Evolutionary conservation across 2,888 invertebrate species (phyloP), one percentile per base, ranked within the genome.

Genomic region (Drosophila tanythrix): DNA sequence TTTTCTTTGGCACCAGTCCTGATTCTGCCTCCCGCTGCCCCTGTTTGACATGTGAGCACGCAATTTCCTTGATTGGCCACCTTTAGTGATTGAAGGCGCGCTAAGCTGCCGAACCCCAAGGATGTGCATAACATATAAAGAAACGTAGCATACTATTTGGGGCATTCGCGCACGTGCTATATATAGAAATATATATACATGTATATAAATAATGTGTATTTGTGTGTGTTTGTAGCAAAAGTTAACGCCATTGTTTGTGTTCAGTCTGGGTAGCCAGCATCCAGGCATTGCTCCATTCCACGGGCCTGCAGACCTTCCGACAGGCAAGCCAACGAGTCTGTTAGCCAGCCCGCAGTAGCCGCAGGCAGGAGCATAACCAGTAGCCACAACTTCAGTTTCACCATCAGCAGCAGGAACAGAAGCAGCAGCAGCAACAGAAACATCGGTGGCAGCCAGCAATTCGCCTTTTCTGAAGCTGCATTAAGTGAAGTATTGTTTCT

Each of bases 401-500:
- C 52, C 33, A 52, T 33, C 60, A 63, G 53, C 67, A 56, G 4
- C 68, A 66, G 36, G 31, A n/a, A 7, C 48, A 53, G 29, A 11
- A 31, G 18, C 66, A 50, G 33, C 21, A 36, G 33, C 18, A 11
- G 5, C 74, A 57, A 11, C 36, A 48, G 15, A 57, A 71, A 43
- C 78, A 51, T 35, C 56, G 56, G 56, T 50, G 51, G 51, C 79
- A 51, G 56, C 40, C 62, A 52, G 70, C 63, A 56, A 57, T 81
- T 63, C 68, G 79, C 66, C 67, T 58, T 50, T 70, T 70, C 69
- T 70, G 74, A 55, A 65, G 80, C 83, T 85, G 87, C 91, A 88
- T 88, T 88, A 90, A 88, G 87, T 88, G 91, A 88, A 88, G 87
- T 90, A 88, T 90, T 88, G 87, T 90, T 88, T 88, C 91, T 88